Percentiles rank a stretch among this genome's conserved stretches.
Conservation (phyloP, 1,140 invertebrate genomes). For the Drosophila dunni region DNA sequence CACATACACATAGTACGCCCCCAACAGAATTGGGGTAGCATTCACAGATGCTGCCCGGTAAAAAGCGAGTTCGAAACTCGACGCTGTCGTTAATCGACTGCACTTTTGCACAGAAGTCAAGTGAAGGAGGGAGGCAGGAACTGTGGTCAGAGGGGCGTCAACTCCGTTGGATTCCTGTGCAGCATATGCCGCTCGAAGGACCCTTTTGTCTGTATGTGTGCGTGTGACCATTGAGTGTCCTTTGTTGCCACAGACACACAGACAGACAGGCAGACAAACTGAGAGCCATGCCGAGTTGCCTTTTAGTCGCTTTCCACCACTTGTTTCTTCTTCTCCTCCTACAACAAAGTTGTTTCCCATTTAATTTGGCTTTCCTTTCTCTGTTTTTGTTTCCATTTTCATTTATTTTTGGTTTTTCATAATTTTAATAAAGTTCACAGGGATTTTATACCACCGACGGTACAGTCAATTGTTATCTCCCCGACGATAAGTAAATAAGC, state of each 20-base stretch:
- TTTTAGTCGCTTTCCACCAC: neutral
- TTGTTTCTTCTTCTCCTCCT: neutral
- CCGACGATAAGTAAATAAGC: conserved; percentile 69
- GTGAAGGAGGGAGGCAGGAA: conserved; percentile 8
- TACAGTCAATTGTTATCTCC: conserved; percentile 75
- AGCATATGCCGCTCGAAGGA: conserved; percentile 33
- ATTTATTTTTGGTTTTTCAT: conserved; percentile 36
- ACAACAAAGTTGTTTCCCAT: conserved; percentile 55
- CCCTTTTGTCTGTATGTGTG: conserved; percentile 21
- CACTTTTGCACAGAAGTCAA: conserved; percentile 57
- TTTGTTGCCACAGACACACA: conserved; percentile 45
- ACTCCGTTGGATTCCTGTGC: conserved; percentile 4
- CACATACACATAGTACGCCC: conserved; percentile 1
- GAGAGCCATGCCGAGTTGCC: too few relatives aligned
- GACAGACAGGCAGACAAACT: conserved; percentile 1
- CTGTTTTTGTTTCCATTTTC: neutral
- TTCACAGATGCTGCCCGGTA: conserved; percentile 19
- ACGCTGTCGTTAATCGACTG: conserved; percentile 75
- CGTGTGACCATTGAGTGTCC: conserved; percentile 45
- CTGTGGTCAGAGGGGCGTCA: neutral
- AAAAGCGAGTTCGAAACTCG: conserved; percentile 39
- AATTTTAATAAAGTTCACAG: conserved; percentile 78
- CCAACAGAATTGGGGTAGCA: conserved; percentile 8
- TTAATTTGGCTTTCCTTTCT: conserved; percentile 62
- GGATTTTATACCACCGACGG: conserved; percentile 52